Evolutionary conservation across 2,888 invertebrate genomes (phyloP), one percentile per base, ranked within the genome.

Genomic region (Caenorhabditis imperialis): DNA sequence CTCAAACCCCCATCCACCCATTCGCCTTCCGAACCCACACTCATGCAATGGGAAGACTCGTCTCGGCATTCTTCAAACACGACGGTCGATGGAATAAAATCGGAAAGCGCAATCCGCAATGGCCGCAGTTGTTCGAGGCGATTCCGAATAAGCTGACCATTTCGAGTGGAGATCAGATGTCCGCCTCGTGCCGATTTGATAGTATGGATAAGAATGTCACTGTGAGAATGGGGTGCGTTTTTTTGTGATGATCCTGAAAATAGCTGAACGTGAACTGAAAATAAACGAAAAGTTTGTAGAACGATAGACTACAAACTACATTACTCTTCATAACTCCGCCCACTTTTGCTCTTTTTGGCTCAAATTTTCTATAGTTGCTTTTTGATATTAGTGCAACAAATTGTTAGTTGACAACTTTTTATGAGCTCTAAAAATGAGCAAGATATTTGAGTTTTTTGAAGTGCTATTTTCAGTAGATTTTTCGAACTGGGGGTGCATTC

Each of bases 91-190:
- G 88, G 86, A 84, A 80, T 3, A 79, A 86, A 72, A 81, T 91
- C 61, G 91, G 90, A 16, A 91, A 91, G 82, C 90, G 91, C 44
- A 91, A 91, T 85, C 91, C 92, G 1, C 91, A 91, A 79, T 91
- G 91, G 91, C 91, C 92, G 0, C 91, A 91, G 89, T 90, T 91
- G 14, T 92, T 91, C 87, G 91, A 91, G 84, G 90, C 90, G 27
- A 89, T 90, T 78, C 79, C 88, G 0, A 72, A 85, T 14, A 81
- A 85, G 8, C 74, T 89, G 37, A 87, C 85, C 16, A 89, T 91
- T 14, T 85, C 89, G 22, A 88, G 88, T 22, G 89, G 88, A 30
- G 91, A 92, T 78, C 82, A 88, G 50, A 80, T 90, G 87, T 90
- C 90, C 48, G 91, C 91, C 0, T 88, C 91, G 23, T 91, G 91